These are phyloP conservation scores for Campoletis sonorensis DNA, from an alignment of 1,140 invertebrate species.

Conservation along the genomic window DNA sequence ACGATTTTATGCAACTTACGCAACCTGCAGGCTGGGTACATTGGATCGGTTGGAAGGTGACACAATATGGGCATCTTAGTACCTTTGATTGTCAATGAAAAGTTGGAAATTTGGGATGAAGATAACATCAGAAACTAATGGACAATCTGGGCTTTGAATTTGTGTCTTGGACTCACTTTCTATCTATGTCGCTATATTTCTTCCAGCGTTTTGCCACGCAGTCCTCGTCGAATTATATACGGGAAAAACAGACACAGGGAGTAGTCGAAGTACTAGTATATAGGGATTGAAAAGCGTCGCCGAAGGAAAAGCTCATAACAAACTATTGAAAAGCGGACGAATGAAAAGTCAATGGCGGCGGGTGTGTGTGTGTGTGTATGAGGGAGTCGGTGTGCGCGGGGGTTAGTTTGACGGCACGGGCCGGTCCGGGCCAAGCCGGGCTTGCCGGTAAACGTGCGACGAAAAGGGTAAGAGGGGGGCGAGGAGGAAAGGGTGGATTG, in stretches of 20 bases:
- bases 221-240: background rate
- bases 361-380: too few species aligned
- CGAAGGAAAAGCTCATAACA: slow-evolving; percentile 74
- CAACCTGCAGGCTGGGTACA: too few species aligned
- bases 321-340: slow-evolving; percentile 75
- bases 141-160: too few species aligned
- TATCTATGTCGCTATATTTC: too few species aligned
- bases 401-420: slow-evolving; percentile 50
- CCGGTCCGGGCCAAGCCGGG: slow-evolving; percentile 53
- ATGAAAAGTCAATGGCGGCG: slow-evolving; percentile 75
- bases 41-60: too few species aligned
- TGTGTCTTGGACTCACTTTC: too few species aligned
- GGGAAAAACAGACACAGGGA: background rate
- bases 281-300: slow-evolving; percentile 59
- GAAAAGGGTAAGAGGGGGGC: background rate
- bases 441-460: background rate
- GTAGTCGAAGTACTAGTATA: background rate
- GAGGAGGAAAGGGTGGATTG: slow-evolving; percentile 49
- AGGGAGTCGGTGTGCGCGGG: background rate
- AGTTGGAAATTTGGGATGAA: too few species aligned
- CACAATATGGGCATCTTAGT: too few species aligned
- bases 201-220: too few species aligned
- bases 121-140: too few species aligned
- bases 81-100: too few species aligned
- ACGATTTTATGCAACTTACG: too few species aligned